Evolutionary conservation across 2,113 vertebrate species (phyloP), one percentile per base, ranked within the genome.

Genomic region (Siniperca chuatsi): DNA sequence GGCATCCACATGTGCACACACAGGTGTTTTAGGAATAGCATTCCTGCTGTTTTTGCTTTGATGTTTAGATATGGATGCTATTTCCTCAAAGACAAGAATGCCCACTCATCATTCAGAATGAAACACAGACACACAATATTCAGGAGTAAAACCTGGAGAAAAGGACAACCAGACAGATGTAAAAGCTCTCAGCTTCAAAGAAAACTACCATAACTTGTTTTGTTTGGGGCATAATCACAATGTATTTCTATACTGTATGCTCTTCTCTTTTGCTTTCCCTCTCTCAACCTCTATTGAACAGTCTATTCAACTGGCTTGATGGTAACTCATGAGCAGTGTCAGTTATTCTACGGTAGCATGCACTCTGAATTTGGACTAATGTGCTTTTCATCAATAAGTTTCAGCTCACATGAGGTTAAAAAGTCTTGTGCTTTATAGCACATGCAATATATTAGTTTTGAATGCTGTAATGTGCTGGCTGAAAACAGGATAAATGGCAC

Each of bases 31-130:
- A 55, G 13, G 37, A 69, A 57, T 2, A 29, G 16, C 44, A 64
- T 55, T 54, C 37, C 46, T 60, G 40, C 50, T 13, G 13, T 29
- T 69, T 61, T 29, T 18, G 11, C 37, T 70, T 75, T 80, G 55
- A 85, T 58, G 65, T 65, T 70, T 57, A 33, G 15, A 40, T 64
- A 64, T 35, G 21, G 25, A 35, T 2, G 8, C 55, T 46, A 57
- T 75, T 80, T 85, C 71, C 77, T 80, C 33, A 76, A 76, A 48
- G 18, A 66, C 64, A 85, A 75, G 72, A 85, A 80, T 80, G 58
- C 29, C 37, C 58, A 55, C 46, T 46, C 8, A 37, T 83, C 4
- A 9, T 61, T 61, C 16, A 16, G 50, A 48, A 57, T 83, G 40
- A 66, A 23, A 35, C 33, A 15, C n/a, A 44, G 46, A 64, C 66